Percentiles rank a stretch among this genome's conserved stretches.
These are phyloP conservation scores for Anser cygnoides DNA, from an alignment of 2,113 vertebrate species.

Conservation along the genomic window DNA sequence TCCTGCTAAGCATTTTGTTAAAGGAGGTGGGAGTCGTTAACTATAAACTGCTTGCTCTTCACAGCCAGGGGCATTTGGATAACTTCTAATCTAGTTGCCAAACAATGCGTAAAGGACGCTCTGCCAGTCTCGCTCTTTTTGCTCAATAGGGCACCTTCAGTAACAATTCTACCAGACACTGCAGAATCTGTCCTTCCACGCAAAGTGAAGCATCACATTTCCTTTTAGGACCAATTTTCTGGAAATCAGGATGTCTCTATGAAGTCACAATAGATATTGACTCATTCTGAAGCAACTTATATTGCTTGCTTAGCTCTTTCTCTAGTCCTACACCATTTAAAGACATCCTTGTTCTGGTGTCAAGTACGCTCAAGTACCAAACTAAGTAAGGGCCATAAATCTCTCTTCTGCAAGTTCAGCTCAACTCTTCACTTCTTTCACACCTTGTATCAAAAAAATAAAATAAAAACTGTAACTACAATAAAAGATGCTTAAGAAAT, in stretches of 20 bases:
- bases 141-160: not conserved
- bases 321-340: not conserved
- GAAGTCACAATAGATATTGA: not conserved
- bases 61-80: not conserved
- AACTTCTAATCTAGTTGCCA: not conserved
- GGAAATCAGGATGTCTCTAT: not conserved
- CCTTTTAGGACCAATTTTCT: not conserved
- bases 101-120: not conserved
- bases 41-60: not conserved
- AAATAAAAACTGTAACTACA: not conserved
- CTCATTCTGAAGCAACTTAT: not conserved
- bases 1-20: not conserved
- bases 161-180: not conserved
- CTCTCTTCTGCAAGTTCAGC: not conserved
- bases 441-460: accelerated
- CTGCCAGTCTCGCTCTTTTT: not conserved
- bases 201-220: not conserved
- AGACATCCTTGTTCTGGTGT: not conserved
- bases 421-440: not conserved
- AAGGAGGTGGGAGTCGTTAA: not conserved
- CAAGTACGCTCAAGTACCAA: accelerated
- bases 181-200: not conserved
- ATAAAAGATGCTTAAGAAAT: not conserved
- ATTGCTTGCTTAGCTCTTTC: not conserved
- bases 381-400: not conserved